Conservation (phyloP, 1,140 invertebrate species). For the Catajapyx aquilonaris region DNA sequence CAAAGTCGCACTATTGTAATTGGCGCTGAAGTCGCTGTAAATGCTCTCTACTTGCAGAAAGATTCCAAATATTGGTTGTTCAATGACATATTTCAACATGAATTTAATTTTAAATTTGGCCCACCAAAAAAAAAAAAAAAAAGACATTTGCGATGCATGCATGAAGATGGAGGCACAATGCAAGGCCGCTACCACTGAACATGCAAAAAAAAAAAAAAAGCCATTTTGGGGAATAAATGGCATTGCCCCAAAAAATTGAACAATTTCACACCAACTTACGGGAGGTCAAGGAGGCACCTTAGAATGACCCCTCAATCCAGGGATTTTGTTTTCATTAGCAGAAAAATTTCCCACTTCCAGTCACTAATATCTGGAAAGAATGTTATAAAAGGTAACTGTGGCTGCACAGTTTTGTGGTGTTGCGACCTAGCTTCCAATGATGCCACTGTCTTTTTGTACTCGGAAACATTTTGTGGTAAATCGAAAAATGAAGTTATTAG, state of each 20-base stretch:
- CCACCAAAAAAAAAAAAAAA: constrained; percentile 1
- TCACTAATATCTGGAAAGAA: constrained; percentile 1
- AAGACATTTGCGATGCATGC: constrained; percentile 1
- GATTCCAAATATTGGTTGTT: constrained; percentile 1
- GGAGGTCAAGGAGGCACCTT: not conserved
- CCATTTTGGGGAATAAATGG: not conserved
- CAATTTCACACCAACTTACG: not conserved
- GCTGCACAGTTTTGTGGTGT: constrained; percentile 2
- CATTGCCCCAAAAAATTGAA: not conserved
- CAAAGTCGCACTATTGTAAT: no score
- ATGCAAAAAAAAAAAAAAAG: not conserved
- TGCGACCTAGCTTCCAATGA: not conserved
- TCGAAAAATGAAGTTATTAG: not conserved
- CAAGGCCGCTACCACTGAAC: not conserved
- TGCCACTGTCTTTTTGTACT: not conserved
- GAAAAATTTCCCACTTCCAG: not conserved
- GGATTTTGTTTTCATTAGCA: constrained; percentile 1
- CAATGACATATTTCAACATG: constrained; percentile 1
- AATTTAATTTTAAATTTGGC: constrained; percentile 1
- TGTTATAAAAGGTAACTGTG: constrained; percentile 1
- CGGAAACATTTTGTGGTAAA: constrained; percentile 1
- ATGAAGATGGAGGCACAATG: constrained; percentile 2
- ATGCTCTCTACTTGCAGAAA: no score
- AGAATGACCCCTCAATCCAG: constrained; percentile 1
- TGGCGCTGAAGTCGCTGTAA: no score